Conservation (phyloP, 2,113 vertebrate genomes). For the Platysteira castanea region DNA sequence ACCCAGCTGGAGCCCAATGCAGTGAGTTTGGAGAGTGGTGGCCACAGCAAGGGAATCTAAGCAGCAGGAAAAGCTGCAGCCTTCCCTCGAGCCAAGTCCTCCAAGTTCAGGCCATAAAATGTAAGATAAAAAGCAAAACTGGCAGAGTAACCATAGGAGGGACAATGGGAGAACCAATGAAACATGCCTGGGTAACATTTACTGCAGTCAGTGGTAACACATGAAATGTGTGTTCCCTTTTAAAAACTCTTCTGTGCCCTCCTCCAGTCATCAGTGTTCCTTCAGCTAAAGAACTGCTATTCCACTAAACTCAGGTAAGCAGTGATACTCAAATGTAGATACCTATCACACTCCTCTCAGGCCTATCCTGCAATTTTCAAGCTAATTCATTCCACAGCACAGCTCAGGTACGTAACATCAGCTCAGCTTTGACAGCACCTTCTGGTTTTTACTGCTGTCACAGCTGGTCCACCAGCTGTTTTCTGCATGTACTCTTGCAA, state of each 20-base stretch:
- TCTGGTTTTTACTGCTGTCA: not conserved
- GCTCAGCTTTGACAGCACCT: not conserved
- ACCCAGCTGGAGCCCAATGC: not conserved
- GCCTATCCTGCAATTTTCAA: not conserved
- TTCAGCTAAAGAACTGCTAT: not conserved
- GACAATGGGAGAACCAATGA: not conserved
- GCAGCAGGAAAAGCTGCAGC: not conserved
- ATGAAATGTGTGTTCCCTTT: not conserved
- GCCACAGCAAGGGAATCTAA: not conserved
- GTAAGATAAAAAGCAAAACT: not conserved
- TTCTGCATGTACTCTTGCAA: not conserved
- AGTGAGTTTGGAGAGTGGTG: not conserved
- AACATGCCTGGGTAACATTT: not conserved
- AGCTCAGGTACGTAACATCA: not conserved
- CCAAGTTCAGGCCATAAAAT: not conserved
- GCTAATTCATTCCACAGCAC: not conserved
- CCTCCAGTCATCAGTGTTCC: not conserved
- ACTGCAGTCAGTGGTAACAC: not conserved
- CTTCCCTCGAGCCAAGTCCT: not conserved
- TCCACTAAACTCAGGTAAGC: not conserved
- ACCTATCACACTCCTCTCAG: not conserved
- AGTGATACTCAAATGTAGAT: not conserved
- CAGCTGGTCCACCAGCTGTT: constrained; percentile 11
- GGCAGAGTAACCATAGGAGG: not conserved
- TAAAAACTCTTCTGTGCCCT: not conserved